Evolutionary conservation across 1,140 invertebrate genomes (phyloP).

Genomic region (Octopus sinensis): DNA sequence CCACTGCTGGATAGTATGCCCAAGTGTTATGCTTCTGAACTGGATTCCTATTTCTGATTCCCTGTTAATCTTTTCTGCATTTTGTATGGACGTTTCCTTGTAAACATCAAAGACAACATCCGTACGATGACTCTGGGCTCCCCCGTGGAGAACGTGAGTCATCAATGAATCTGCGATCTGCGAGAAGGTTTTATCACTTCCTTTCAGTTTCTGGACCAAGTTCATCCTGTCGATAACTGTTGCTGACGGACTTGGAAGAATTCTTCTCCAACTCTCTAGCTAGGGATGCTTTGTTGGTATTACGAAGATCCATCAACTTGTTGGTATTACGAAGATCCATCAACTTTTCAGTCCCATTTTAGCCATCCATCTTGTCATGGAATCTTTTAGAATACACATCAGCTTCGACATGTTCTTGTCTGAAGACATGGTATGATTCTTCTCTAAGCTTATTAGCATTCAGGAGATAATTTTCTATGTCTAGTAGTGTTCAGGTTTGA

Average conservation of each 20-base stretch:
- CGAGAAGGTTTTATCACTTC: no score
- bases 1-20: not conserved
- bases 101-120: not conserved
- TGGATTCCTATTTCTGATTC: not conserved
- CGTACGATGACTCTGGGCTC: not conserved
- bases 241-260: not conserved
- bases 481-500: constrained; percentile 6
- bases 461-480: not conserved
- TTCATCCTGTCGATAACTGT: not conserved
- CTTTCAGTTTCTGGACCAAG: not conserved
- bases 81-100: not conserved
- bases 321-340: not conserved
- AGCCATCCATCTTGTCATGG: not conserved
- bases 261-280: not conserved
- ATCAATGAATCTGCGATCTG: no score
- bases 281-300: not conserved
- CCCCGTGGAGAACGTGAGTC: not conserved
- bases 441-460: constrained; percentile 9
- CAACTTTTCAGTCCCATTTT: constrained; percentile 20
- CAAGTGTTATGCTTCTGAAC: not conserved
- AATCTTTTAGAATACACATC: not conserved
- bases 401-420: not conserved
- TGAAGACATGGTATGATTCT: constrained; percentile 8
- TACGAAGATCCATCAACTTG: constrained; percentile 15
- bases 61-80: not conserved